Evolutionary conservation across 2,888 invertebrate genomes (phyloP).

Genomic region (Orthonevra nobilis): DNA sequence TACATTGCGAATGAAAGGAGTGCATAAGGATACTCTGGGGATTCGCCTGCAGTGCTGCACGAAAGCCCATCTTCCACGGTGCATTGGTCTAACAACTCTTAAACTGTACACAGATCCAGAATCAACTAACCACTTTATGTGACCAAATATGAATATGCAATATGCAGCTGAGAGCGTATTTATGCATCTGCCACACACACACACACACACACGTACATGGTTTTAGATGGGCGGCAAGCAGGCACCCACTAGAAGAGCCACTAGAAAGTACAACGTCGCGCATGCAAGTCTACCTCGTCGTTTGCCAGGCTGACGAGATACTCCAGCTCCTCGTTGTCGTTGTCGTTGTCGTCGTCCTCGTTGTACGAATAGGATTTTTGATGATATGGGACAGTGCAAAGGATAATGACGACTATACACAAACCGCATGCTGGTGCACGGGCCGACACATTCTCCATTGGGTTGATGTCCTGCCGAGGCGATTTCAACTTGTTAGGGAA

Average conservation of each 20-base stretch:
- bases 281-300: conserved; percentile 21
- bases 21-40: conserved; percentile 64
- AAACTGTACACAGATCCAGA: conserved; percentile 68
- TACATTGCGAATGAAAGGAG: conserved; percentile 67
- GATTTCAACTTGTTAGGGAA: conserved; percentile 68
- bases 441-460: conserved; percentile 55
- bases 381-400: conserved; percentile 68
- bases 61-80: conserved; percentile 69
- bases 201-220: conserved; percentile 36
- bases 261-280: conserved; percentile 69
- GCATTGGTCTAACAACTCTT: conserved; percentile 70
- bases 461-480: conserved; percentile 70
- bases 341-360: background rate
- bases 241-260: conserved; percentile 62
- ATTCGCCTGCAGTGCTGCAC: conserved; percentile 65
- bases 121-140: conserved; percentile 73
- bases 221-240: conserved; percentile 60
- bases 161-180: conserved; percentile 22
- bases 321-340: conserved; percentile 12
- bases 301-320: too few species aligned
- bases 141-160: conserved; percentile 71
- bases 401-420: conserved; percentile 61
- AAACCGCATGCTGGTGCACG: conserved; percentile 23
- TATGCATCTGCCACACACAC: conserved; percentile 20
- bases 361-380: conserved; percentile 38